Evolutionary conservation across 2,888 invertebrate genomes (phyloP), one percentile per base, ranked within the genome.

Genomic region (Hybos culiciformis): DNA sequence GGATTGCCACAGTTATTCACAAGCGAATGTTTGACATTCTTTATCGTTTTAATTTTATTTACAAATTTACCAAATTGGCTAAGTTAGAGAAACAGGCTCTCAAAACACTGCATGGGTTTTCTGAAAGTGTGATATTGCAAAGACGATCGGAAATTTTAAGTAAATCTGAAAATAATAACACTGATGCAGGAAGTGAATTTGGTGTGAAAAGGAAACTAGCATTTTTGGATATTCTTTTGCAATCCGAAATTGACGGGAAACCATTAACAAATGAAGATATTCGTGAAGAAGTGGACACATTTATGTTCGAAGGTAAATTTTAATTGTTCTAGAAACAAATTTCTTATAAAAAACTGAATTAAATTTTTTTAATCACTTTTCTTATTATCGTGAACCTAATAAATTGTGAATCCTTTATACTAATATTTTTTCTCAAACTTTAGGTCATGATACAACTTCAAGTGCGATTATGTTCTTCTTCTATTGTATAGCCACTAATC

Each of bases 301-400:
- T 82, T 51, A 77, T 82, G 75, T 82, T 82, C 60, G 80, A 75
- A 61, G 71, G n/a, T n/a, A n/a, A n/a, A n/a, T n/a, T n/a, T n/a
- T n/a, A n/a, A n/a, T n/a, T n/a, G n/a, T n/a, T n/a, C n/a, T n/a
- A n/a, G n/a, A n/a, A n/a, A n/a, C n/a, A n/a, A n/a, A n/a, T n/a
- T n/a, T n/a, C n/a, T n/a, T n/a, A n/a, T n/a, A n/a, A n/a, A n/a
- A n/a, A n/a, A n/a, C n/a, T n/a, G n/a, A n/a, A n/a, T n/a, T n/a
- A n/a, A n/a, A n/a, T n/a, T n/a, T n/a, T n/a, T n/a, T n/a, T n/a
- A n/a, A n/a, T n/a, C n/a, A n/a, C n/a, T n/a, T n/a, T n/a, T n/a
- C n/a, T n/a, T n/a, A n/a, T n/a, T n/a, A n/a, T n/a, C n/a, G n/a
- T n/a, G n/a, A n/a, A n/a, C n/a, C n/a, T n/a, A n/a, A n/a, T n/a